Percentiles rank a stretch among this genome's conserved stretches.
Evolutionary conservation across 2,797 vertebrate species (phyloP).

Genomic region (Lepus townsendii): DNA sequence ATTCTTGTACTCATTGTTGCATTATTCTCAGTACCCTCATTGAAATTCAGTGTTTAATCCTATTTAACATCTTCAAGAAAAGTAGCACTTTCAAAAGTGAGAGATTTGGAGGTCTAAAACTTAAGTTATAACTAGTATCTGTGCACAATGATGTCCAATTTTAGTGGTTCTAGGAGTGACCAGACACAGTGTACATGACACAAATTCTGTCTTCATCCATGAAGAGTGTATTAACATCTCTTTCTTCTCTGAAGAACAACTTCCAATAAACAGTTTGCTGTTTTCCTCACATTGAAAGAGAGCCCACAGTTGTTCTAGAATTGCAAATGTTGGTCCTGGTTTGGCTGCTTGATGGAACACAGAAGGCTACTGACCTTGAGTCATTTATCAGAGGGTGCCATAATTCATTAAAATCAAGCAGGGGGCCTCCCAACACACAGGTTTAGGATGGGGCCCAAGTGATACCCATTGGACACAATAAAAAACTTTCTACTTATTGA

Average conservation of each 20-base stretch:
- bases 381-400: neutral
- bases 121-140: neutral
- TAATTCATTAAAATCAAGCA: neutral
- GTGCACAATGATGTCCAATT: neutral
- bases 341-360: neutral
- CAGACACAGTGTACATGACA: neutral
- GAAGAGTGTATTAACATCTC: too few species aligned
- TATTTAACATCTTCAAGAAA: neutral
- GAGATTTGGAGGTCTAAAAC: neutral
- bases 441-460: neutral
- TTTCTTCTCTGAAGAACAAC: neutral
- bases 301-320: neutral
- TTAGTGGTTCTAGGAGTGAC: neutral
- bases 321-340: neutral
- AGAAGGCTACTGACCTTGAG: neutral
- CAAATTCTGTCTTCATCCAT: neutral
- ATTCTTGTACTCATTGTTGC: conserved; percentile 10
- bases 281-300: neutral
- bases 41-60: conserved; percentile 25
- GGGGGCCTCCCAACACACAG: neutral
- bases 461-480: neutral
- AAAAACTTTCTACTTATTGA: too few species aligned
- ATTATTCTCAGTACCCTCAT: neutral
- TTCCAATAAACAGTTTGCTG: neutral
- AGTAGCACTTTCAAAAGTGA: neutral